Evolutionary conservation across 2,113 vertebrate species (phyloP).

Genomic region (Greenwoodochromis staneri): DNA sequence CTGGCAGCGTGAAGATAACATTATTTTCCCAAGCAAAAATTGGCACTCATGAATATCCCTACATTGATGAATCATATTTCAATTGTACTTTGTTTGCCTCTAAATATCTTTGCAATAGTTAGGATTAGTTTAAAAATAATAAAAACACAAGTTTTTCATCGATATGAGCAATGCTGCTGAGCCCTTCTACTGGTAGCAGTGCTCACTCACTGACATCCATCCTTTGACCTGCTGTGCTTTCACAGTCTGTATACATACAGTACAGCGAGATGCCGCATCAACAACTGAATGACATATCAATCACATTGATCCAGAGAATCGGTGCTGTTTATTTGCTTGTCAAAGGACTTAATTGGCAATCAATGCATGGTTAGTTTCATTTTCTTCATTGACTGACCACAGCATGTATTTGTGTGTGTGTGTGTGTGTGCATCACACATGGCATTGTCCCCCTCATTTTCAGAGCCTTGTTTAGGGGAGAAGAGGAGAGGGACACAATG

Average conservation of each 20-base stretch:
- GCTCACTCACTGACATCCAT: conserved; percentile 11
- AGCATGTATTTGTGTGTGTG: neutral
- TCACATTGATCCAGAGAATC: conserved; percentile 49
- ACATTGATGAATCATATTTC: neutral
- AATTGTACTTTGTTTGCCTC: neutral
- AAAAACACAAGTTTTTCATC: neutral
- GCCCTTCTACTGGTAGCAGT: neutral
- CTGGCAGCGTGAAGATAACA: neutral
- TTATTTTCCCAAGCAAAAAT: neutral
- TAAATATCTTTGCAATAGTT: neutral
- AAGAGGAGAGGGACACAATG: conserved; percentile 40
- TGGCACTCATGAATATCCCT: neutral
- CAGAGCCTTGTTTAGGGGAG: conserved; percentile 31
- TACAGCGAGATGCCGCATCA: neutral
- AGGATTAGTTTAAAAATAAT: neutral
- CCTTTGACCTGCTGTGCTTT: conserved; percentile 14
- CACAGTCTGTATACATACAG: neutral
- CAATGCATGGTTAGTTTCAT: conserved; percentile 57
- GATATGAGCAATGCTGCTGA: neutral
- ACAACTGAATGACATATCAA: conserved; percentile 36
- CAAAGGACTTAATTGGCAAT: conserved; percentile 59
- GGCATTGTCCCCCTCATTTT: neutral
- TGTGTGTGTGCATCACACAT: neutral
- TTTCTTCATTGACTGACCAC: conserved; percentile 40
- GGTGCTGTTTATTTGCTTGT: conserved; percentile 65